These are phyloP conservation scores for Sebastolobus altivelis DNA, from an alignment of 2,797 vertebrate species.

Conservation along the genomic window DNA sequence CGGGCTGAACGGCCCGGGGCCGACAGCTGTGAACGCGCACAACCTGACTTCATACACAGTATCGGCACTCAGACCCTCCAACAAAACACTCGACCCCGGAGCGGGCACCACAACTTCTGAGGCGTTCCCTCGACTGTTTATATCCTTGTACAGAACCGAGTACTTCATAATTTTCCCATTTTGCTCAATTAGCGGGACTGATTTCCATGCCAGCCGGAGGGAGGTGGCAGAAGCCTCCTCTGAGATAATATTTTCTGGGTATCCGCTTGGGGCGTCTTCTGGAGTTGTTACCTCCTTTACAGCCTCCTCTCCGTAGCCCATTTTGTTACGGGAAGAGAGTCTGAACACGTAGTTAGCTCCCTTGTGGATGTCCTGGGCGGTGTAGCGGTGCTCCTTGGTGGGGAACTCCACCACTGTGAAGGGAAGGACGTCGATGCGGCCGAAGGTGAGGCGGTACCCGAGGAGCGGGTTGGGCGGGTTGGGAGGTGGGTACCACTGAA, in stretches of 20 bases:
- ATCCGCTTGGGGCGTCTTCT: constrained; percentile 90
- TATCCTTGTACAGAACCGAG: constrained; percentile 92
- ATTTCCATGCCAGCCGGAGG: constrained; percentile 90
- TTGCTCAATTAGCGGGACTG: constrained; percentile 90
- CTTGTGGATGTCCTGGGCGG: constrained; percentile 91
- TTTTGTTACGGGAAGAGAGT: constrained; percentile 94
- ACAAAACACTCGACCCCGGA: constrained; percentile 87
- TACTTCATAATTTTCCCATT: constrained; percentile 92
- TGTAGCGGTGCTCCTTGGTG: constrained; percentile 90
- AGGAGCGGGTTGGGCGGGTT: constrained; percentile 91
- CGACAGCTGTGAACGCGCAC: constrained; percentile 93
- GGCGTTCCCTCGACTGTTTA: constrained; percentile 91
- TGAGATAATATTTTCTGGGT: constrained; percentile 89
- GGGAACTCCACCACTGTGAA: constrained; percentile 92
- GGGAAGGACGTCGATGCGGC: constrained; percentile 89
- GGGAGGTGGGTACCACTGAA: constrained; percentile 93
- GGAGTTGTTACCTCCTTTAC: constrained; percentile 91
- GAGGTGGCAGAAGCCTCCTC: constrained; percentile 88
- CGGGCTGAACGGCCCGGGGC: constrained; percentile 96
- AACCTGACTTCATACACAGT: constrained; percentile 98
- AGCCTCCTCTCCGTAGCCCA: constrained; percentile 95
- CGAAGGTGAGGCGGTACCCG: constrained; percentile 94
- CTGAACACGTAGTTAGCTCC: constrained; percentile 93
- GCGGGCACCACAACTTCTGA: constrained; percentile 89
- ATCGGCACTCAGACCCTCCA: constrained; percentile 93